phyloP scores from a whole-genome alignment of 2,888 invertebrate species.

The Parthenolecanium corni region DNA sequence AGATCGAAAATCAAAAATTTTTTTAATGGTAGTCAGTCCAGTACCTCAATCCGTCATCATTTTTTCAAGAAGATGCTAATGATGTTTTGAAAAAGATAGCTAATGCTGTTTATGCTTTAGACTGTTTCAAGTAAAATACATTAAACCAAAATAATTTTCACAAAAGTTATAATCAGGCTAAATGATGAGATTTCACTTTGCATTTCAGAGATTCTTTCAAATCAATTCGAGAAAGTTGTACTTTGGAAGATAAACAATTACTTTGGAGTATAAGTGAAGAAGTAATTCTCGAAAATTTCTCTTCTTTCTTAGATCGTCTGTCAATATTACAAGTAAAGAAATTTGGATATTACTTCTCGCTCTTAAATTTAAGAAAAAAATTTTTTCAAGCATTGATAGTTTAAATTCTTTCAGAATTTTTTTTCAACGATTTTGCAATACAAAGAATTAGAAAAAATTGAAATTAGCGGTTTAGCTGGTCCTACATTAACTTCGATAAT shows the following conservation, averaged over 20 bases:
- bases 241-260: background rate
- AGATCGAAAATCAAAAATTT: background rate
- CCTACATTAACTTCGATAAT: conserved; percentile 47
- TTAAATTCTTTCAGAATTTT: conserved; percentile 14
- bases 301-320: background rate
- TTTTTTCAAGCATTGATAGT: too few species aligned
- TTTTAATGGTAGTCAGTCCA: conserved; percentile 1
- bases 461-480: conserved; percentile 58
- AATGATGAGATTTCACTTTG: background rate
- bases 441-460: conserved; percentile 73
- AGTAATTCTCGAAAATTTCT: background rate
- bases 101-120: background rate
- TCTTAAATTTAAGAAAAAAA: background rate
- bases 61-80: conserved; percentile 12
- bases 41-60: conserved; percentile 10
- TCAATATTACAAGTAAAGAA: background rate
- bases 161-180: background rate
- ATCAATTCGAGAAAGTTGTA: background rate
- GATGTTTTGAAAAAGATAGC: conserved; percentile 11
- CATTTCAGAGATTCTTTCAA: background rate
- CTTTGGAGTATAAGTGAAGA: background rate
- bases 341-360: background rate
- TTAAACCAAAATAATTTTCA: background rate
- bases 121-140: conserved; percentile 11
- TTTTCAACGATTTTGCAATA: conserved; percentile 45